These are phyloP conservation scores for Porites cylindrica DNA, from an alignment of 92 coral and sea anemone genomes.

Conservation along the genomic window DNA sequence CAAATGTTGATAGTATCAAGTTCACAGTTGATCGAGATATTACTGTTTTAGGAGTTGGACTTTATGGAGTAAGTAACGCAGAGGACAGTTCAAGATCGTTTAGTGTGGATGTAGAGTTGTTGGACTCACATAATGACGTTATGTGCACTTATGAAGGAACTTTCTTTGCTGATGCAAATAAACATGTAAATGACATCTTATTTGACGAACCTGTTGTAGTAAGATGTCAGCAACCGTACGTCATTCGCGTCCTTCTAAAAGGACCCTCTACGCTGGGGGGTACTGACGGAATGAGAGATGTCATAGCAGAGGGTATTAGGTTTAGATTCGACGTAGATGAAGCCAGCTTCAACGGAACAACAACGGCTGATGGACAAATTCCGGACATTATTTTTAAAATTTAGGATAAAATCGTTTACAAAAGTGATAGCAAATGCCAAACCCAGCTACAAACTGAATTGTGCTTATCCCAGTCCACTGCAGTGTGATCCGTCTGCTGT, in stretches of 20 bases:
- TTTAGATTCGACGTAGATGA: slow-evolving; percentile 91
- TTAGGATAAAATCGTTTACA: neutral
- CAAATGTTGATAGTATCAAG: slow-evolving; percentile 83
- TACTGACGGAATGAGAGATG: slow-evolving; percentile 85
- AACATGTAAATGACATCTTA: slow-evolving; percentile 66
- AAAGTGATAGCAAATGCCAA: neutral
- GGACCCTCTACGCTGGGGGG: slow-evolving; percentile 88
- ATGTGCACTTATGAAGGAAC: slow-evolving; percentile 82
- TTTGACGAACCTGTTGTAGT: slow-evolving; percentile 82
- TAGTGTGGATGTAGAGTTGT: slow-evolving; percentile 79
- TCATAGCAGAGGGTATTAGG: slow-evolving; percentile 80
- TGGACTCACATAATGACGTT: slow-evolving; percentile 91
- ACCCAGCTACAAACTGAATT: neutral
- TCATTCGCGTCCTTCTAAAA: slow-evolving; percentile 82
- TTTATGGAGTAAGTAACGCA: slow-evolving; percentile 75
- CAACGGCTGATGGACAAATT: slow-evolving; percentile 94
- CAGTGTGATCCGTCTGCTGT: no score
- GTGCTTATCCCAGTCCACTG: no score
- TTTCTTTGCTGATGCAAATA: slow-evolving; percentile 55
- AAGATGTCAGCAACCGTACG: slow-evolving; percentile 79
- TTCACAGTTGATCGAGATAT: slow-evolving; percentile 84
- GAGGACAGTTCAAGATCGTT: slow-evolving; percentile 69
- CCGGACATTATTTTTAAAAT: slow-evolving; percentile 84
- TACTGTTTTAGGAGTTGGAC: slow-evolving; percentile 78
- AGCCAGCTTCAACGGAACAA: slow-evolving; percentile 92